phyloP scores from a whole-genome alignment of 2,113 vertebrate genomes.

The Ailurus styani region DNA sequence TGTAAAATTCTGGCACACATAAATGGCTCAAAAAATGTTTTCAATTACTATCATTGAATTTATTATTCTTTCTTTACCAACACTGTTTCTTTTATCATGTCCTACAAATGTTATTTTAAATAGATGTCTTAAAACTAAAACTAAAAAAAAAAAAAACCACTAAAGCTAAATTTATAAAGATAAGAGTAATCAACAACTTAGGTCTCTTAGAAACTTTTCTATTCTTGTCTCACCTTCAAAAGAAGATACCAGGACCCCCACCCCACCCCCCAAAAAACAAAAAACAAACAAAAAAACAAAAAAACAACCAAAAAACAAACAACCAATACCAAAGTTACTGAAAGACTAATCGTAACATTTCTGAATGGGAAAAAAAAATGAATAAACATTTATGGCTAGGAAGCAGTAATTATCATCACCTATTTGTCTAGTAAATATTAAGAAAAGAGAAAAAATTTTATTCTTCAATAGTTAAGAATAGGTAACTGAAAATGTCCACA shows the following conservation, averaged over 20 bases:
- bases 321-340: slow-evolving; percentile 6
- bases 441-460: background rate
- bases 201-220: background rate
- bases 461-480: slow-evolving; percentile 10
- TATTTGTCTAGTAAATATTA: background rate
- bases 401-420: slow-evolving; percentile 14
- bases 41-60: slow-evolving; percentile 1
- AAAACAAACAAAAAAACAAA: background rate
- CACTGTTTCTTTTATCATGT: background rate
- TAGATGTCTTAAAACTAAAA: slow-evolving; percentile 9
- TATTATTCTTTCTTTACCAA: background rate
- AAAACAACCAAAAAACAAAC: background rate
- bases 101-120: background rate
- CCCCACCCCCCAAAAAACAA: too few species aligned
- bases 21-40: slow-evolving; percentile 13
- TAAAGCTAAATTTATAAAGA: background rate
- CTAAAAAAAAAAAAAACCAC: background rate
- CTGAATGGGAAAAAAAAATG: background rate
- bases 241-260: background rate
- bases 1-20: background rate
- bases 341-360: background rate
- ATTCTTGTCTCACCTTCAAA: slow-evolving; percentile 17
- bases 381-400: background rate
- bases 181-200: slow-evolving; percentile 21
- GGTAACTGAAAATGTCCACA: background rate